Base-by-base conservation (phyloP, 2,888 invertebrate species). In the Calameuta filiformis region DNA sequence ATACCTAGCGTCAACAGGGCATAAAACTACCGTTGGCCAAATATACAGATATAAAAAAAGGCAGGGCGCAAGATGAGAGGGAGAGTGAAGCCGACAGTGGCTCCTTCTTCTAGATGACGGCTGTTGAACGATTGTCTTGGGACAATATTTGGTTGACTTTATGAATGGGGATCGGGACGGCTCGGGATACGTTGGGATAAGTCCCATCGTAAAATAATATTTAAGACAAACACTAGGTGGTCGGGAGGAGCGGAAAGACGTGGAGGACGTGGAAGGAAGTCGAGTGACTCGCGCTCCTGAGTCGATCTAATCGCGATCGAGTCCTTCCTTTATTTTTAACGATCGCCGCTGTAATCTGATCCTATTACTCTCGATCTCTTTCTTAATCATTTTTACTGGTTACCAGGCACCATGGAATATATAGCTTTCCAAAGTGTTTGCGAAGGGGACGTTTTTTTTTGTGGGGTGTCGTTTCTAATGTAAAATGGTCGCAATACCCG, bases 141-240 rank as follows among this genome's bases (percentile, higher is more conserved):
- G 85, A 87, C 83, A 89, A 88, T 89, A 88, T 89, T 89, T 89
- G 84, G 77, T 76, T 78, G 83, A 83, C 79, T 84, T 82, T 73
- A 79, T 86, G 85, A 87, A 89, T 85, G 85, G 82, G 79, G 78
- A 73, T 75, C 79, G 80, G 79, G 81, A 81, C 81, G 80, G 77
- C 75, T 76, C 81, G 77, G 78, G 79, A 79, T 78, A 77, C 76
- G 75, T 77, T 75, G 75, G 75, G 75, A 75, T 75, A 75, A 78
- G 81, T 77, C 78, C 74, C 68, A 68, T 68, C 78, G 84, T 87
- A 84, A 85, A 87, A 87, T 85, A 88, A 89, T 88, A 87, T 89
- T 87, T 86, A 83, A 85, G 75, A 73, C 83, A 88, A 88, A 89
- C 84, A 86, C 79, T 78, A 80, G 76, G 33, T 15, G 69, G 6